These are phyloP conservation scores for Toxotes lorentzi DNA, from an alignment of 2,797 vertebrate species.

Conservation along the genomic window DNA sequence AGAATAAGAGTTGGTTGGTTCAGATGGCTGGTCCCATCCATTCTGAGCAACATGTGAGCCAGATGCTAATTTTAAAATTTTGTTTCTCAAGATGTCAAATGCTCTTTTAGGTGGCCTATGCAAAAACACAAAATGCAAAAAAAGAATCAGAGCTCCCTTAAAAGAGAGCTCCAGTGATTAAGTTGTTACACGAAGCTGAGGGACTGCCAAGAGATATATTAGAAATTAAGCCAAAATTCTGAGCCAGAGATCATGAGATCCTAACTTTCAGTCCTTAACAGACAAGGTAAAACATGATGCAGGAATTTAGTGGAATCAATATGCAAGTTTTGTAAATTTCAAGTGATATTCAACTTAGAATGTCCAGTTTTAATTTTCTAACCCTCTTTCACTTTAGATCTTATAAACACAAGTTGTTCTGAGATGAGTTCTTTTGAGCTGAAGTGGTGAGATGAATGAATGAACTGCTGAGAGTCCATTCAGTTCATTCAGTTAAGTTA, in stretches of 20 bases:
- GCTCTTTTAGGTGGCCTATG: not conserved
- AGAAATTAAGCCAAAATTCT: not conserved
- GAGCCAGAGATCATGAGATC: not conserved
- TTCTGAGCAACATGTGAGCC: slow-evolving; percentile 19
- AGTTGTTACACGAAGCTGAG: too few species aligned
- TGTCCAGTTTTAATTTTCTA: too few species aligned
- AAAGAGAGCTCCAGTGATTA: too few species aligned
- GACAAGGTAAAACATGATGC: too few species aligned
- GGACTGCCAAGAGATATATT: not conserved
- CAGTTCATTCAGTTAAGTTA: too few species aligned
- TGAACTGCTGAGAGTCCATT: too few species aligned
- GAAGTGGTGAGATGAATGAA: not conserved
- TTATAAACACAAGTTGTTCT: too few species aligned
- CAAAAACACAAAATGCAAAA: not conserved
- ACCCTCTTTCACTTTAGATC: too few species aligned
- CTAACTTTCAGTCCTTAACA: not conserved
- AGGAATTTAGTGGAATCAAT: too few species aligned
- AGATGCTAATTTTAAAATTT: not conserved
- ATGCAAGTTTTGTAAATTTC: too few species aligned
- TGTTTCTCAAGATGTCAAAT: not conserved
- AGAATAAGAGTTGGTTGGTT: not conserved
- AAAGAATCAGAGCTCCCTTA: not conserved
- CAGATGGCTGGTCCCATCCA: slow-evolving; percentile 6
- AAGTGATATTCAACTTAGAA: too few species aligned
- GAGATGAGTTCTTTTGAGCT: too few species aligned